phyloP scores from a whole-genome alignment of 2,888 invertebrate genomes.

The Drosophila gaucha region DNA sequence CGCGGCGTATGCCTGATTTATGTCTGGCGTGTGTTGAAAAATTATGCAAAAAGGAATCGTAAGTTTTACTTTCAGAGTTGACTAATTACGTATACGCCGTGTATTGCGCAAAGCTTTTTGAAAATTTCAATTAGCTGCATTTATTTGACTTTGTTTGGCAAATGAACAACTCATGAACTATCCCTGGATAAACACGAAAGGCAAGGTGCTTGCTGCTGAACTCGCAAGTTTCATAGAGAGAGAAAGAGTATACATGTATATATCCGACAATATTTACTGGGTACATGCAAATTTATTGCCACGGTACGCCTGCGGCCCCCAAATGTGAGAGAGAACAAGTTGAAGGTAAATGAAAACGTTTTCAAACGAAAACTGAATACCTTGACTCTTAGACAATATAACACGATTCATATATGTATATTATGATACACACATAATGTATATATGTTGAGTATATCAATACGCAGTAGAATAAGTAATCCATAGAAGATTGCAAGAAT shows the following conservation, averaged over 20 bases:
- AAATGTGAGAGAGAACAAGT: conserved; percentile 13
- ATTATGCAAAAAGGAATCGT: conserved; percentile 20
- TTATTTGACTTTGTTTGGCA: conserved; percentile 29
- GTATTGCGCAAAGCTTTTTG: conserved; percentile 6
- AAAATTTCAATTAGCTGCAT: conserved; percentile 44
- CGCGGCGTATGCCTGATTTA: conserved; percentile 53
- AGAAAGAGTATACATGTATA: background rate
- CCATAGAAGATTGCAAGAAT: too few species aligned
- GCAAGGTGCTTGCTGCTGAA: too few species aligned
- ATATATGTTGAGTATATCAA: too few species aligned
- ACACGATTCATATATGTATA: too few species aligned
- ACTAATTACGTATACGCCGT: conserved; percentile 40
- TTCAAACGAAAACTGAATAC: conserved; percentile 18
- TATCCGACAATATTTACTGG: conserved; percentile 11
- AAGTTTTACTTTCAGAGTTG: background rate
- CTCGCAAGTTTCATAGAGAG: too few species aligned
- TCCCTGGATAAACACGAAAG: conserved; percentile 9
- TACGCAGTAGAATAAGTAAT: too few species aligned
- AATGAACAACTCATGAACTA: conserved; percentile 10
- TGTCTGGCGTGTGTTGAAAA: conserved; percentile 27
- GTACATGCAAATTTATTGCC: conserved; percentile 43
- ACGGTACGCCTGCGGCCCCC: conserved; percentile 25
- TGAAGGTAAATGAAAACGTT: too few species aligned
- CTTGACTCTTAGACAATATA: background rate
- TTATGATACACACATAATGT: too few species aligned